Evolutionary conservation across 2,113 vertebrate species (phyloP), one percentile per base, ranked within the genome.

Genomic region (Tupaia tana): DNA sequence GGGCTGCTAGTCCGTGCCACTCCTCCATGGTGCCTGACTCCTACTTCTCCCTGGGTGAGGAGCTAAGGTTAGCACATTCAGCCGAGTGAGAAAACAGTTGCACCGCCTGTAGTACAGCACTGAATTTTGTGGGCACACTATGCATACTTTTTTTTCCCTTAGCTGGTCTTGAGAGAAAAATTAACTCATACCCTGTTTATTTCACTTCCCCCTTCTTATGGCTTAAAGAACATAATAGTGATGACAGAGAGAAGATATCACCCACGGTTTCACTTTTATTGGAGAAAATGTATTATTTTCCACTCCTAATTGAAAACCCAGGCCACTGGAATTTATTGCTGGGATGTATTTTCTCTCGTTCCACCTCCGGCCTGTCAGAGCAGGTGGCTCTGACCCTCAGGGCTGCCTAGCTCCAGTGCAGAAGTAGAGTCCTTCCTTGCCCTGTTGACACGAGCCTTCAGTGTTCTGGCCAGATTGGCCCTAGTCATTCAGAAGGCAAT

Each of bases 201-300:
- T 93, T 18, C 22, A 74, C 61, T 81, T 94, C 81, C 69, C 64
- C 52, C n/a, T 69, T 90, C 87, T 85, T 85, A 54, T 86, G 69
- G 67, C 75, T 85, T 61, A 31, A 67, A 93, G 80, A 94, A 74
- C 43, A 15, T 64, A 75, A 81, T 9, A 83, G 69, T 19, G 18
- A 74, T 31, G 66, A 43, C 1, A 81, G 43, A 29, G 22, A 34
- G 80, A 84, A 27, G 11, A 89, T 75, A 29, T 58, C 63, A 86
- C 84, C 59, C 52, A 70, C 12, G 5, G 31, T 93, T 89, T 92
- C 77, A 85, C 54, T 87, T 89, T 93, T 95, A 85, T 75, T 86
- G 88, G 81, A 90, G 66, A 81, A 79, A 87, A 89, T 69, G 77
- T 8, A 74, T 63, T 88, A 19, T 82, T 95, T 95, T 83, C 82